Base-by-base conservation (phyloP, 2,113 vertebrate genomes). In the Lagopus muta region DNA sequence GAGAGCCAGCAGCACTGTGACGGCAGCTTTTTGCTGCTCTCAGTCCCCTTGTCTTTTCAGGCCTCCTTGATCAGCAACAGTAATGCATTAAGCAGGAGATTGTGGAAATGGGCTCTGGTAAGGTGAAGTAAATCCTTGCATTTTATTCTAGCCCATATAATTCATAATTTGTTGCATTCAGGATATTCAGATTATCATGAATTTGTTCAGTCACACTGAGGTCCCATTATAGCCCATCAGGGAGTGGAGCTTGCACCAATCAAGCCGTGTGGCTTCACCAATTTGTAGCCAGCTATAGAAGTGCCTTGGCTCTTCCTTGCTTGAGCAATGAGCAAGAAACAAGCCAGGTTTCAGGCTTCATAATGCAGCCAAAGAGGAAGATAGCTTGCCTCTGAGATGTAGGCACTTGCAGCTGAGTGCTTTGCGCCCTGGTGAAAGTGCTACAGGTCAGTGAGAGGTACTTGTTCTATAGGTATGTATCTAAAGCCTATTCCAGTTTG, bases 311-410 rank as follows among this genome's bases (percentile, higher is more conserved):
- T 75, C 14, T 57, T 60, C 8, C 7, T 8, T 14, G 13, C 16
- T 4, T 42, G 34, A 34, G 14, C 55, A 77, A 24, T 3, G 45
- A 65, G 17, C 4, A 8, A 7, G 52, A 27, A 89, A 5, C 16
- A 77, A 73, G 19, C 2, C 14, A 66, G 62, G 7, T 12, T 69
- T 52, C 22, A 32, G 40, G 27, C 27, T 90, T 64, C 43, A 24
- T 32, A 43, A 58, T 6, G 19, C 8, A 58, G 15, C 13, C 24
- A 87, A 58, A 82, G 19, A 6, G 9, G 84, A 58, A 12, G 38
- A 38, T 8, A 72, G 17, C 1, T 36, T 66, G 11, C 12, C 0
- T 0, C 34, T 60, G 54, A 69, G 78, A 28, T 4, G 0, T 4
- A 30, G 43, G 30, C 36, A 17, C 19, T 43, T 57, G 6, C 17